Evolutionary conservation across 2,797 vertebrate genomes (phyloP), one percentile per base, ranked within the genome.

Genomic region (Hozukius guyotensis): DNA sequence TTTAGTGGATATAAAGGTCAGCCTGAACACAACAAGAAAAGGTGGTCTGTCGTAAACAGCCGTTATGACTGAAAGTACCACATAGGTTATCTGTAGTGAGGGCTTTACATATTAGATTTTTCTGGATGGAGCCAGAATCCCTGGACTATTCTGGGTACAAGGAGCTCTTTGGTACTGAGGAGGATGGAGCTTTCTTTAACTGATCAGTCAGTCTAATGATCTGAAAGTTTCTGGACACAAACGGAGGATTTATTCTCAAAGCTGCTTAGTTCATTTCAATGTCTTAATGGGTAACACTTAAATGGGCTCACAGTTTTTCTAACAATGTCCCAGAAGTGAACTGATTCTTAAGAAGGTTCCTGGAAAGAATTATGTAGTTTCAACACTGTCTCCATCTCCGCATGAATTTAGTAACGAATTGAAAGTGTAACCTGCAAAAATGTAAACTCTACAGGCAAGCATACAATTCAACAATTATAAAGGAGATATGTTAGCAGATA

Each of bases 1-100:
- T 92, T 93, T 71, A 61, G 63, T 57, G 36, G 71, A 90, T 49
- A 69, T 72, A 93, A 93, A 92, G 91, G 91, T 87, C 86, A 80
- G 49, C 59, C 18, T 63, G 60, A 80, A 56, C n/a, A 65, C 79
- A 75, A 52, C 56, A 75, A 63, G 68, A 78, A 77, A 85, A 75
- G 81, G 79, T 68, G 78, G 56, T 84, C 74, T 71, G 83, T 87
- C 38, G 34, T 83, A 84, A 88, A 85, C 79, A 80, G 67, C 72
- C 24, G 67, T 77, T 73, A 80, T 36, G 72, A 76, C 74, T 67
- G 68, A 72, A 81, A 85, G 85, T 81, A 75, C 6, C 60, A 53
- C 53, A 72, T n/a, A 81, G 81, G 75, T 87, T 75, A 78, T 90
- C 78, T 66, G 53, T 38, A 52, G 56, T 49, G n/a, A 80, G 24